Evolutionary conservation across 2,888 invertebrate genomes (phyloP), one percentile per base, ranked within the genome.

Genomic region (Trissonchulus sp.): DNA sequence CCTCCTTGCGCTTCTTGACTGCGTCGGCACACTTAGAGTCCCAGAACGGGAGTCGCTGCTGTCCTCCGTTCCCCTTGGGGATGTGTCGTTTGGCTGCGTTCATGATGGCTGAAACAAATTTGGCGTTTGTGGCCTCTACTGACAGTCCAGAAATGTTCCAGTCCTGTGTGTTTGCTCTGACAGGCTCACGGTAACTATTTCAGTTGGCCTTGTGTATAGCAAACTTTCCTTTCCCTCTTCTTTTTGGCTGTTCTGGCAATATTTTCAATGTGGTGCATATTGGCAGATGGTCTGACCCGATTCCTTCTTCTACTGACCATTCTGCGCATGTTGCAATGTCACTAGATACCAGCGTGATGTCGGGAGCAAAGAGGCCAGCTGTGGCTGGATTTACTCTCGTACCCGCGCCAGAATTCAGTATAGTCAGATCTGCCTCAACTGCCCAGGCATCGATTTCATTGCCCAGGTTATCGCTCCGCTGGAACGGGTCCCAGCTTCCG

Each of bases 21-120:
- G 60, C 60, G 18, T 18, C 60, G 18, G 18, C 60, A n/a, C 60
- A 60, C n/a, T 18, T n/a, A n/a, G 60, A 18, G 18, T 18, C 18
- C 60, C 60, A 60, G 60, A 60, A 60, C 60, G 60, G 60, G n/a
- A 60, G 60, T n/a, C n/a, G n/a, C n/a, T n/a, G n/a, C n/a, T n/a
- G n/a, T n/a, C n/a, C n/a, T n/a, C n/a, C n/a, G 60, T 60, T 60
- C 18, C 60, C 60, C 18, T 23, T 23, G 60, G 60, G 60, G 18
- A 60, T 60, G 18, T 18, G 18, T n/a, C n/a, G 18, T n/a, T 23
- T 60, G 18, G 60, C 60, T 18, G 60, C 60, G 18, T 60, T 60
- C 60, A 60, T n/a, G 18, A 60, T 60, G 60, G 60, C 18, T 60
- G 18, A 18, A 18, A n/a, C 18, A n/a, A 60, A n/a, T 60, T n/a